Evolutionary conservation across 1,140 invertebrate genomes (phyloP), one percentile per base, ranked within the genome.

Genomic region (Drosophila albomicans): DNA sequence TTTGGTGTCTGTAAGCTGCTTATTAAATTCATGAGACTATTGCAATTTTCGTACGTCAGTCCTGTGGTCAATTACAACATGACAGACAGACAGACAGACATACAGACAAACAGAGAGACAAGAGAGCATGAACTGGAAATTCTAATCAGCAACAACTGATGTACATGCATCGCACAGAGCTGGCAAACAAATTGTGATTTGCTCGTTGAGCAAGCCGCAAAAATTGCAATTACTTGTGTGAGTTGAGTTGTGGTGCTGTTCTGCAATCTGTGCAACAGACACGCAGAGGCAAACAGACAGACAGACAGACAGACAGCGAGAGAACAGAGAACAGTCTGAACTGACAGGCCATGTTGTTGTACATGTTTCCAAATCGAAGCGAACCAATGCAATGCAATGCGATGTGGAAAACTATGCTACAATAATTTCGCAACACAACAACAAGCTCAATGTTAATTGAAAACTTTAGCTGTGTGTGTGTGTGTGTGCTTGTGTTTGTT

Each of bases 351-450:
- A 38, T 69, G 65, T 54, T 70, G 8, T 38, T 8, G 35, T 2
- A 11, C 6, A 38, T 69, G 65, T 54, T 70, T 62, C 48, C 49
- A 54, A 62, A 35, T 45, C 35, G 32, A 13, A 35, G 38, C 35
- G 54, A 57, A 41, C 16, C 32, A 10, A 43, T 43, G 35, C 41
- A 48, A 54, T 28, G 38, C 46, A 54, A 61, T 32, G 70, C 54
- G 10, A 63, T 28, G 57, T 64, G 54, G 32, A 70, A 70, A 75
- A 75, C 66, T 75, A 75, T 75, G 72, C 72, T 49, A 63, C 67
- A 64, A 70, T 45, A 58, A 43, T 64, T 70, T 58, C 15, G 41
- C 64, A 68, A 20, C 5, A n/a, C 63, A 56, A 56, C 51, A 56
- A 65, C 41, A 64, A 56, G 51, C 41, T 30, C 41, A 32, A 16